Evolutionary conservation across 2,888 invertebrate species (phyloP).

Genomic region (Lobophora halterata): DNA sequence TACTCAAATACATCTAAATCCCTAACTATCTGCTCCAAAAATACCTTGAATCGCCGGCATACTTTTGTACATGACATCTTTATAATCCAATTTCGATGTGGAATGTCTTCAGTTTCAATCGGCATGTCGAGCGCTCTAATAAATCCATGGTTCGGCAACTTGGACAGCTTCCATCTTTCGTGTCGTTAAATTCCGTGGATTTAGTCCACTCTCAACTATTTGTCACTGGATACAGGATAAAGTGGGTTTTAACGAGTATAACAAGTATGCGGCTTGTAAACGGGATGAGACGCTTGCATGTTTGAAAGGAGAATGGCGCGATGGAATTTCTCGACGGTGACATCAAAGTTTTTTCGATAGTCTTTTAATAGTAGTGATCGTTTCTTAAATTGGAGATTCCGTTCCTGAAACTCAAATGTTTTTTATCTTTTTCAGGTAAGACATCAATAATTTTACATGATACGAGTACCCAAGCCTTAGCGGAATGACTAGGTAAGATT

Average conservation of each 20-base stretch:
- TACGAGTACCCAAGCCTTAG: no score
- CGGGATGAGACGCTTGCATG: constrained; percentile 6
- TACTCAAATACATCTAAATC: constrained; percentile 4
- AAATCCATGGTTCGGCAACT: constrained; percentile 20
- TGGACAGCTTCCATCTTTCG: constrained; percentile 26
- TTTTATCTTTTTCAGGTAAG: constrained; percentile 44
- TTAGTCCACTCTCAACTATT: constrained; percentile 15
- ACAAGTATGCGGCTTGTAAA: constrained; percentile 13
- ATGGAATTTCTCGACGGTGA: neutral
- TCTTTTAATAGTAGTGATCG: no score
- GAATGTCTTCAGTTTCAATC: constrained; percentile 20
- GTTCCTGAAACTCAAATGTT: neutral
- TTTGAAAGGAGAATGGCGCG: constrained; percentile 12
- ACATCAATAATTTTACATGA: neutral
- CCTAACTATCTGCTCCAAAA: constrained; percentile 14
- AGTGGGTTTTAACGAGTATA: constrained; percentile 19
- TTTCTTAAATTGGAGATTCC: no score
- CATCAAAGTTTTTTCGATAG: constrained; percentile 4
- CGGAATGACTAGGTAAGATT: no score
- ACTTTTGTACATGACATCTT: constrained; percentile 13
- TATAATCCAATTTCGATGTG: constrained; percentile 19
- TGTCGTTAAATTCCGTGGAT: constrained; percentile 24
- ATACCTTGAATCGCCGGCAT: constrained; percentile 11
- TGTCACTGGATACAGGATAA: constrained; percentile 21
- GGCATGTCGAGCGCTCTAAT: constrained; percentile 14